Base-by-base conservation (phyloP, 1,140 invertebrate genomes). In the Globodera ellingtonae region DNA sequence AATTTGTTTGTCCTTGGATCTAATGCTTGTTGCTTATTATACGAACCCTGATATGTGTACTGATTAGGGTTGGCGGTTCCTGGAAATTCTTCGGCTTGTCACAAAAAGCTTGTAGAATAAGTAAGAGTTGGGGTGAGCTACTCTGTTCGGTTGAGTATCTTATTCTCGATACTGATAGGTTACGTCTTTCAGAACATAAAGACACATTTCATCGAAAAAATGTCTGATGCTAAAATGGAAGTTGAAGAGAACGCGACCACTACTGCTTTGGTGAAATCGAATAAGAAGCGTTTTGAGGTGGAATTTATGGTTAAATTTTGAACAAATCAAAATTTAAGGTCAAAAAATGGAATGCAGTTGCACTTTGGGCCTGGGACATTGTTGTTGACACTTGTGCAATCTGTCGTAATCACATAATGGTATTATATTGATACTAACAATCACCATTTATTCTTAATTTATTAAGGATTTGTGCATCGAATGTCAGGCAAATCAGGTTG, bases 301-400 rank as follows among this genome's bases (percentile, higher is more conserved):
- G 44, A 24, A 48, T 15, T 65, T 18, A 56, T 72, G 18, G 10
- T 46, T 65, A 8, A 35, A 56, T 71, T 35, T n/a, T 47, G 4
- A 46, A 15, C 13, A 15, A 65, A 50, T 21, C 6, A 9, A 8
- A 67, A 44, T 77, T 82, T 77, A 18, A 84, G 83, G 83, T 84
- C 35, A 84, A 84, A 70, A 84, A 84, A 35, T 84, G 83, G 83
- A 84, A 84, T 67, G 83, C 83, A 24, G 83, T 84, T 47, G 96
- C 96, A 56, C 90, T 99, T 6, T 99, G 97, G 97, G 83, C 83
- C 35, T 89, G 87, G 89, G 95, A 99, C 91, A 99, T 99, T 91
- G 96, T 98, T 21, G 97, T 99, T 18, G 97, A 99, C 90, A 99
- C 98, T 89, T 99, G 97, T 92, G 97, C 97, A 84, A 99, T 99